These are phyloP conservation scores for Ptycholaimellus sp. DNA, from an alignment of 2,888 invertebrate genomes.

Conservation along the genomic window DNA sequence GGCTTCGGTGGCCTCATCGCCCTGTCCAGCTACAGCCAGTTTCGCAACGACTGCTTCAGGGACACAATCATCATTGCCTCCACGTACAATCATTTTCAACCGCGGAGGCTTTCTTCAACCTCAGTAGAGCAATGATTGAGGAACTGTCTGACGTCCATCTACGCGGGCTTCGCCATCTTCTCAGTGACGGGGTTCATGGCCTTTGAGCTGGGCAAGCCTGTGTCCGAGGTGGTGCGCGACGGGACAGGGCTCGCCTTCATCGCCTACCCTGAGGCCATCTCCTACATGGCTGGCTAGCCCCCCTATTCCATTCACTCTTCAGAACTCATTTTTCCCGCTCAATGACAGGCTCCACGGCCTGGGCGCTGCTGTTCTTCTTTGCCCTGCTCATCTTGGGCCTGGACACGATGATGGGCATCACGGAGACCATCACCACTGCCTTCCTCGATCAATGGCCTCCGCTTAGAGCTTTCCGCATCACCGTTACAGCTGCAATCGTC, in stretches of 20 bases:
- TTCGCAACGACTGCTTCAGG: slow-evolving; percentile 35
- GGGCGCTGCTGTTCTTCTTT: slow-evolving; percentile 2
- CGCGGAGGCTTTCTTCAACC: too few relatives aligned
- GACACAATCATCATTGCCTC: slow-evolving; percentile 15
- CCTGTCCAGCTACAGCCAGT: slow-evolving; percentile 25
- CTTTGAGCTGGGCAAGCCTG: background rate
- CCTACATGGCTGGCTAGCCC: background rate
- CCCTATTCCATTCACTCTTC: too few relatives aligned
- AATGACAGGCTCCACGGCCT: too few relatives aligned
- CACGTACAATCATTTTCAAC: too few relatives aligned
- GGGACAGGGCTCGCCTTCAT: slow-evolving; percentile 3
- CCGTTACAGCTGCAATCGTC: too few relatives aligned
- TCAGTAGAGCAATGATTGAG: too few relatives aligned
- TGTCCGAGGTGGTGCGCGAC: slow-evolving; percentile 1
- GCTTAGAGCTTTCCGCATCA: too few relatives aligned
- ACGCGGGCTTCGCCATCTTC: slow-evolving; percentile 4
- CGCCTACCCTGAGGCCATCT: slow-evolving; percentile 3
- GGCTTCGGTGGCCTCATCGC: slow-evolving; percentile 25
- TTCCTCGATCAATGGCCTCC: too few relatives aligned
- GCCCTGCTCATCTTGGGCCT: slow-evolving; percentile 2
- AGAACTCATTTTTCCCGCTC: too few relatives aligned
- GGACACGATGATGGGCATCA: too few relatives aligned
- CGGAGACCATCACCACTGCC: too few relatives aligned
- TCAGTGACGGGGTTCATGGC: slow-evolving; percentile 4
- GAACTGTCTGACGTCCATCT: slow-evolving; percentile 1